Conservation (phyloP, 2,888 invertebrate genomes). For the Caenorhabditis zanzibari region DNA sequence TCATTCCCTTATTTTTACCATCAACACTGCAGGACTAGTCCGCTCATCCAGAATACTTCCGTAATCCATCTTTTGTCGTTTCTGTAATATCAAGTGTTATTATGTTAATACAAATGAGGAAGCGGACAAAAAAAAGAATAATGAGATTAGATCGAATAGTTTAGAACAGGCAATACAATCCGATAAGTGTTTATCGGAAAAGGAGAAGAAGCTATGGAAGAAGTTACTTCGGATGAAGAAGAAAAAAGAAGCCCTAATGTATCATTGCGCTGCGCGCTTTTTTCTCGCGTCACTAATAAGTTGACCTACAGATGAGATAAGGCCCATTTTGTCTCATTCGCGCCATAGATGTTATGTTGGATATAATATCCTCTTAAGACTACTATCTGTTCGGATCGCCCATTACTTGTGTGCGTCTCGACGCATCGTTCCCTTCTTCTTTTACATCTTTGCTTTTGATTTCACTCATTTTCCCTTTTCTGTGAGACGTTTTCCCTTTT, state of each 20-base stretch:
- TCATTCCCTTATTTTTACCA: conserved; percentile 67
- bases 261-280: conserved; percentile 22
- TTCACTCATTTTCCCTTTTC: conserved; percentile 35
- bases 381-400: conserved; percentile 49
- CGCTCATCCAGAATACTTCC: conserved; percentile 79
- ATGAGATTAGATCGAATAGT: conserved; percentile 7
- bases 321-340: conserved; percentile 38
- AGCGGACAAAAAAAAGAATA: not conserved
- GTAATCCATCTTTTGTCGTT: conserved; percentile 71
- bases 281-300: conserved; percentile 59
- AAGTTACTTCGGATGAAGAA: conserved; percentile 16
- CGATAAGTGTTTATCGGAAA: not conserved
- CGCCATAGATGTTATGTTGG: conserved; percentile 44
- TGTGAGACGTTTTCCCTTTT: conserved; percentile 28
- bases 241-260: conserved; percentile 25
- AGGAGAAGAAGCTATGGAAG: not conserved
- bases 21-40: conserved; percentile 77
- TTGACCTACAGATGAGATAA: conserved; percentile 60
- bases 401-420: conserved; percentile 51
- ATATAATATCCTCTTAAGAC: conserved; percentile 48
- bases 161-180: conserved; percentile 24
- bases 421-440: conserved; percentile 17
- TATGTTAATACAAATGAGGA: conserved; percentile 42
- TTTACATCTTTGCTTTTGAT: conserved; percentile 21
- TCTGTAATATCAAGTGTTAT: conserved; percentile 42